These are phyloP conservation scores for Tachysurus vachellii DNA, from an alignment of 2,113 vertebrate species.

Conservation along the genomic window DNA sequence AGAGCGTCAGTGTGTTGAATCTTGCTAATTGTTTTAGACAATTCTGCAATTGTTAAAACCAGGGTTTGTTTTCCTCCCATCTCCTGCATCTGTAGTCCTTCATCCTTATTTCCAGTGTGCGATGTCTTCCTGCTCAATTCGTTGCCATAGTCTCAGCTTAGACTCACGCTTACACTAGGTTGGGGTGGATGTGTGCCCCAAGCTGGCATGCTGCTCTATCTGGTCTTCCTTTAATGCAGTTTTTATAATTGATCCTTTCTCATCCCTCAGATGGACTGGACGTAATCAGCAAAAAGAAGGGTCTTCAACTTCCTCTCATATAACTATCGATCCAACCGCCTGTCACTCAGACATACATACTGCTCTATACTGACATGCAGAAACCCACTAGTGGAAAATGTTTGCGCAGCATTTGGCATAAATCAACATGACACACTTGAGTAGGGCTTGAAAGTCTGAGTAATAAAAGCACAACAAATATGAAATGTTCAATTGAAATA, in stretches of 20 bases:
- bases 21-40: neutral
- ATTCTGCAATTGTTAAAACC: neutral
- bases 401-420: neutral
- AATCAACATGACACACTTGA: neutral
- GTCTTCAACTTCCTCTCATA: constrained; percentile 2
- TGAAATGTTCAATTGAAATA: neutral
- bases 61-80: neutral
- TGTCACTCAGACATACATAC: constrained; percentile 16
- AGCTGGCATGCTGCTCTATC: constrained; percentile 18
- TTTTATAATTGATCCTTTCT: constrained; percentile 64
- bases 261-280: constrained; percentile 54
- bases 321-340: constrained; percentile 22
- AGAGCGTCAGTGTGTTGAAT: neutral
- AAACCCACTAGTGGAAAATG: neutral
- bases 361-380: neutral
- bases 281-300: constrained; percentile 49
- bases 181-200: constrained; percentile 11
- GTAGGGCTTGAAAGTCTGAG: neutral
- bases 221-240: constrained; percentile 53
- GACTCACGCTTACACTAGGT: constrained; percentile 26
- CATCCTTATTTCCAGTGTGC: neutral
- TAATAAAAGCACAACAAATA: neutral
- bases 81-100: neutral
- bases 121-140: neutral
- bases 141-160: constrained; percentile 17